Percentiles rank a stretch among this genome's conserved stretches.
Evolutionary conservation across 1,140 invertebrate species (phyloP).

Genomic region (Laupala kohalensis): DNA sequence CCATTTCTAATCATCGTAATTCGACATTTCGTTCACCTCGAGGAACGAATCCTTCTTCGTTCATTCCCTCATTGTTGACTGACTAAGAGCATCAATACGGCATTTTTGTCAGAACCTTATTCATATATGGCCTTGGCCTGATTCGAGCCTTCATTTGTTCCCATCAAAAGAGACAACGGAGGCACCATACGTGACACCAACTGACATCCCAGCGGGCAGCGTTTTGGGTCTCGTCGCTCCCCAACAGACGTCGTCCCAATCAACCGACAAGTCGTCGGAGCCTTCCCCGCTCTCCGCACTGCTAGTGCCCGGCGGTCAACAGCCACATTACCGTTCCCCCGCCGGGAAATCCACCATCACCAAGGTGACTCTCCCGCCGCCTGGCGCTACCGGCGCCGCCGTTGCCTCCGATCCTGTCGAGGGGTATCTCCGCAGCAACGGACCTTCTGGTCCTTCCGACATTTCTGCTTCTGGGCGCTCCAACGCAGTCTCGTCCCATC

Average conservation of each 20-base stretch:
- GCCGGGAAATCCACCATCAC: constrained; percentile 43
- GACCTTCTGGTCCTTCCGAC: constrained; percentile 19
- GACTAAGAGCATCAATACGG: no score
- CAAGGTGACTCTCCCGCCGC: constrained; percentile 37
- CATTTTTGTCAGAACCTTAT: no score
- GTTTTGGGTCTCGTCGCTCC: not conserved
- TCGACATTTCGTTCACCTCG: no score
- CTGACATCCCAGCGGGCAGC: not conserved
- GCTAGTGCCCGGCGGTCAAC: constrained; percentile 41
- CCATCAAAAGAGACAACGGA: no score
- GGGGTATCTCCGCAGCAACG: constrained; percentile 2
- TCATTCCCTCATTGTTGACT: no score
- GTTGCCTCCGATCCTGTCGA: constrained; percentile 19
- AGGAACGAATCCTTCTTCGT: no score
- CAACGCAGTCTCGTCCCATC: constrained; percentile 11
- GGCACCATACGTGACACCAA: no score
- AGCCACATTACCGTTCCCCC: constrained; percentile 19
- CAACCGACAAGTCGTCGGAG: not conserved
- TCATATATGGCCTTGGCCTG: no score
- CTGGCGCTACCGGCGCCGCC: constrained; percentile 16
- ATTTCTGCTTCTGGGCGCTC: constrained; percentile 13
- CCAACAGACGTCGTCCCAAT: not conserved
- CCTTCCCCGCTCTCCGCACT: constrained; percentile 33
- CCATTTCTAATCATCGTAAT: no score
- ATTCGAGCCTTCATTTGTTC: no score